phyloP scores from a whole-genome alignment of 2,888 invertebrate species.

The Hydrotaea cyrtoneurina region DNA sequence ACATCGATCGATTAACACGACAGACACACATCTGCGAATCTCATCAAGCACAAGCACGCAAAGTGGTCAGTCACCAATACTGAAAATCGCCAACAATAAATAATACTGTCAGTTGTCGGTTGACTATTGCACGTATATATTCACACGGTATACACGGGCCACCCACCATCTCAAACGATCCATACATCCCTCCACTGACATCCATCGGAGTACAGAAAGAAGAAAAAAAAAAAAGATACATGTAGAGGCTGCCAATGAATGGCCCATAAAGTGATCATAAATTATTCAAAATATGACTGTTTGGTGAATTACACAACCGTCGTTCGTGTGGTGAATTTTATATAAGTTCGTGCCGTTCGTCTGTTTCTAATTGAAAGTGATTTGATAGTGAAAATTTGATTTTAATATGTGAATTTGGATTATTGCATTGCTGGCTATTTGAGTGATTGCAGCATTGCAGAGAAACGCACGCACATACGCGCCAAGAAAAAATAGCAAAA shows the following conservation, averaged over 20 bases:
- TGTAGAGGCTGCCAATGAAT: not conserved
- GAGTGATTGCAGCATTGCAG: slow-evolving; percentile 16
- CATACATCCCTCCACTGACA: not conserved
- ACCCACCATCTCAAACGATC: not conserved
- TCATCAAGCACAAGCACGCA: slow-evolving; percentile 39
- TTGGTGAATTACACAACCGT: slow-evolving; percentile 69
- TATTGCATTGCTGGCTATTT: slow-evolving; percentile 50
- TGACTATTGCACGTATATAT: not conserved
- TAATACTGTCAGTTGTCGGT: not conserved
- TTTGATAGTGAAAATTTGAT: slow-evolving; percentile 35
- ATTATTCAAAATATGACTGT: slow-evolving; percentile 23
- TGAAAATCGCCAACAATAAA: not conserved
- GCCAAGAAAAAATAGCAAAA: not conserved
- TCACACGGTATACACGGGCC: slow-evolving; percentile 6
- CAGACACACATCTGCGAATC: slow-evolving; percentile 68
- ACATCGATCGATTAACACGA: slow-evolving; percentile 80
- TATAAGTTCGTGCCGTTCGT: slow-evolving; percentile 55
- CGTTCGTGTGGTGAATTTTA: slow-evolving; percentile 68
- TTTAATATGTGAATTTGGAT: slow-evolving; percentile 14
- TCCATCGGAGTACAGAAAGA: not conserved
- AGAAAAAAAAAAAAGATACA: too few relatives aligned
- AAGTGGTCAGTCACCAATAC: slow-evolving; percentile 47
- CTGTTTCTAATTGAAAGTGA: slow-evolving; percentile 25
- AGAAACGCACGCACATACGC: not conserved
- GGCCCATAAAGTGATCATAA: slow-evolving; percentile 41